Conservation (phyloP, 92 coral and sea anemone genomes). For the Bergia puertoricense region DNA sequence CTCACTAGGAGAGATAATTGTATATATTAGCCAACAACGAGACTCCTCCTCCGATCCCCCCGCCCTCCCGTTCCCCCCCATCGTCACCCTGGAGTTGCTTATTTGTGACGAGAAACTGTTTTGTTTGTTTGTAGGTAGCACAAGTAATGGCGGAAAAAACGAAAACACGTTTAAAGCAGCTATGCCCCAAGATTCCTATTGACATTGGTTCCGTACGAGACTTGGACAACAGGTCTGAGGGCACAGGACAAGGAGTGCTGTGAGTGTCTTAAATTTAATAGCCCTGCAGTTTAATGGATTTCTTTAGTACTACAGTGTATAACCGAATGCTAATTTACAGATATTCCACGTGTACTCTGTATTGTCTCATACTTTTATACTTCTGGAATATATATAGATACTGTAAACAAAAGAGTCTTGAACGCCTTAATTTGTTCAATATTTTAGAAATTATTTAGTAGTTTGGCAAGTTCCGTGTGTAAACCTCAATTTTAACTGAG, state of each 20-base stretch:
- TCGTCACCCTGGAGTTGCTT: too few species aligned
- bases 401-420: too few species aligned
- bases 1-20: too few species aligned
- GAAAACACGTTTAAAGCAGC: slow-evolving; percentile 54
- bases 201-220: slow-evolving; percentile 67
- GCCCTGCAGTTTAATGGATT: background rate
- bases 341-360: too few species aligned
- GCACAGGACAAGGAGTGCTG: slow-evolving; percentile 91
- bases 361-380: background rate
- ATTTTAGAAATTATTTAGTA: too few species aligned
- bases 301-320: background rate
- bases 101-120: background rate
- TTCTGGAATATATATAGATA: background rate
- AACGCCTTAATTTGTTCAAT: too few species aligned
- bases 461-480: too few species aligned
- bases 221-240: slow-evolving; percentile 79
- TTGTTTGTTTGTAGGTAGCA: slow-evolving; percentile 65
- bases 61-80: too few species aligned
- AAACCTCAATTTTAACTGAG: too few species aligned
- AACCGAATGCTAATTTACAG: background rate
- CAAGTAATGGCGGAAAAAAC: slow-evolving; percentile 80
- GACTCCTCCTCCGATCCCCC: too few species aligned
- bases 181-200: slow-evolving; percentile 56
- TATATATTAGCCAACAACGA: too few species aligned
- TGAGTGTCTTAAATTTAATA: slow-evolving; percentile 46